phyloP scores from a whole-genome alignment of 2,113 vertebrate species.

The Dunckerocampus dactyliophorus region DNA sequence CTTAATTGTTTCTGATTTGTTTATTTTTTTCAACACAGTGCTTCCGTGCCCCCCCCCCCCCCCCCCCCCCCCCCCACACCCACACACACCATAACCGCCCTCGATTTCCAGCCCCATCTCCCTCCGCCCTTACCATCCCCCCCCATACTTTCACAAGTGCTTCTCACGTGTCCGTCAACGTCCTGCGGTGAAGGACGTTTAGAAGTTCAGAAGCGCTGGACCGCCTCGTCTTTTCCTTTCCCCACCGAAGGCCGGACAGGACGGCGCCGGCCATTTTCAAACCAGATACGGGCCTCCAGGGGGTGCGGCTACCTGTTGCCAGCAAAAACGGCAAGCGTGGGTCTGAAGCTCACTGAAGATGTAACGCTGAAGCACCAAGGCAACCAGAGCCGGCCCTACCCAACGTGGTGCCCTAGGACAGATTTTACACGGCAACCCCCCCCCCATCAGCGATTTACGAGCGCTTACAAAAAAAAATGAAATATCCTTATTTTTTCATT shows the following conservation, averaged over 20 bases:
- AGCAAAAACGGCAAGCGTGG: slow-evolving; percentile 46
- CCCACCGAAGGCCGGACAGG: slow-evolving; percentile 31
- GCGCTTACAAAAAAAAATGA: no score
- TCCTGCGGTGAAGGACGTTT: slow-evolving; percentile 45
- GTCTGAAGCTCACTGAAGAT: no score
- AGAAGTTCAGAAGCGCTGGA: slow-evolving; percentile 37
- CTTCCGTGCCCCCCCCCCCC: slow-evolving; percentile 55
- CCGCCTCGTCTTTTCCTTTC: neutral
- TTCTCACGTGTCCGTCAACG: slow-evolving; percentile 64
- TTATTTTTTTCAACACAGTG: slow-evolving; percentile 71
- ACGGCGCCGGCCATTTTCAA: slow-evolving; percentile 39
- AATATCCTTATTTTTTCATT: no score
- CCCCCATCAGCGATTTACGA: no score
- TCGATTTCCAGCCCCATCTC: neutral
- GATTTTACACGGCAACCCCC: no score
- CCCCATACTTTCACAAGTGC: slow-evolving; percentile 54
- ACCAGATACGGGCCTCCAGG: slow-evolving; percentile 23
- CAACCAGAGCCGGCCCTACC: no score
- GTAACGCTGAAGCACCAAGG: no score
- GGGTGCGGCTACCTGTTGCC: slow-evolving; percentile 59
- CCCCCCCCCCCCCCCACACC: slow-evolving; percentile 2
- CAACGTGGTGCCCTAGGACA: no score
- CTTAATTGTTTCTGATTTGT: slow-evolving; percentile 80
- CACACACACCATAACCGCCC: no score
- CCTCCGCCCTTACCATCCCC: neutral